Base-by-base conservation (phyloP, 2,113 vertebrate genomes). In the Sterrhoptilus dennistouni region DNA sequence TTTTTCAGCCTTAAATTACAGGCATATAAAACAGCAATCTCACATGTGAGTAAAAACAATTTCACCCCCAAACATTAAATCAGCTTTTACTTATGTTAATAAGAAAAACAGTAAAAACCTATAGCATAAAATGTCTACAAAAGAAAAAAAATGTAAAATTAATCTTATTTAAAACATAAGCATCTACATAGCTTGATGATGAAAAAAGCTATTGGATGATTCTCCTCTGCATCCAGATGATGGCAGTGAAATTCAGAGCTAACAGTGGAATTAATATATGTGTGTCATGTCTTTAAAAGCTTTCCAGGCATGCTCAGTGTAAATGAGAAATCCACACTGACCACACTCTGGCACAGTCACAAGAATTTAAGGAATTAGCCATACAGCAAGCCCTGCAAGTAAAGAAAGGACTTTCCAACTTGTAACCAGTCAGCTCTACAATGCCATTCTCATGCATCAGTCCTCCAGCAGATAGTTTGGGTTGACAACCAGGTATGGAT, bases 381-480 rank as follows among this genome's bases (percentile, higher is more conserved):
- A 63, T 11, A 47, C 4, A 93, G 44, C 52, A 70, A 78, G 10
- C 27, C 36, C 56, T 60, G 68, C 60, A 92, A 71, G 36, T 81
- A 79, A 74, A 83, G 10, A 89, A 65, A 11, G 42, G 13, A 14
- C 38, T 66, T 75, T 69, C 42, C 72, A 80, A 3, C 28, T 79
- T 2, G 42, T 25, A 87, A 72, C 19, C 35, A 74, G 60, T 8
- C 88, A 92, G 60, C 28, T 72, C 79, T 59, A 17, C n/a, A 66
- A n/a, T 17, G 33, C 59, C 60, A 68, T 65, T 86, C 79, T 44
- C 85, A 40, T 44, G 38, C 36, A 44, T 95, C 96, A 99, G 94
- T 99, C 99, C 86, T 99, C 99, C 84, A 99, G 98, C 52, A 97
- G 96, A 96, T 99, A 99, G 98, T 99, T 99, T 33, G 99, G 99